Base-by-base conservation (phyloP, 1,140 invertebrate genomes). In the Bombus impatiens region DNA sequence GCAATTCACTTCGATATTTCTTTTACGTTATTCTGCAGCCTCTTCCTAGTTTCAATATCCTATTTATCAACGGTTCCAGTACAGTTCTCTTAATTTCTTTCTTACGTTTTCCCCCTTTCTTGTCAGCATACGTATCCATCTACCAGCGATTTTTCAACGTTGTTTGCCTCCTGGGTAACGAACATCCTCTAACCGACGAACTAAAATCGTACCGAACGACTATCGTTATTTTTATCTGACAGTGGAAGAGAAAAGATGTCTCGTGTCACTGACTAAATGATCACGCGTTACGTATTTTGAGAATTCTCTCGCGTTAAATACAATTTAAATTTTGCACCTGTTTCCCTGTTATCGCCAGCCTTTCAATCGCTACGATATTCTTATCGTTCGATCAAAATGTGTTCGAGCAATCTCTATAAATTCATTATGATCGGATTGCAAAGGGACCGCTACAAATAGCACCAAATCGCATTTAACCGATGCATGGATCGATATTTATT, bases 401-500 rank as follows among this genome's bases (percentile, higher is more conserved):
- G 15, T n/a, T 35, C 15, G 22, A n/a, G 18, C 59, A 47, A 68
- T 44, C 62, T 35, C 28, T 68, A 25, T 68, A 79, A 72, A 74
- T 74, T 57, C 75, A 59, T 72, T 53, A 65, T 13, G 28, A 44
- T 71, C 25, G 22, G 15, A 22, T 71, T 32, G 4, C 15, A 25
- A 71, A 70, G 5, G 44, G 25, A 25, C 42, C 28, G n/a, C 10
- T 42, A 32, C 53, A 62, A 79, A 72, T 70, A 80, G 44, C 70
- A 25, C 40, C 22, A 42, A 62, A 85, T 80, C 71, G 78, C 77
- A 53, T 70, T 85, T 57, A 71, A 44, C n/a, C 67, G 22, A 37
- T 35, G n/a, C 35, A n/a, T 37, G 37, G 67, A 85, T 72, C 77
- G 80, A 85, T 80, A 85, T 85, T 80, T 80, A 62, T 74, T 28